Evolutionary conservation across 2,113 vertebrate genomes (phyloP).

Genomic region (Cebidichthys violaceus): DNA sequence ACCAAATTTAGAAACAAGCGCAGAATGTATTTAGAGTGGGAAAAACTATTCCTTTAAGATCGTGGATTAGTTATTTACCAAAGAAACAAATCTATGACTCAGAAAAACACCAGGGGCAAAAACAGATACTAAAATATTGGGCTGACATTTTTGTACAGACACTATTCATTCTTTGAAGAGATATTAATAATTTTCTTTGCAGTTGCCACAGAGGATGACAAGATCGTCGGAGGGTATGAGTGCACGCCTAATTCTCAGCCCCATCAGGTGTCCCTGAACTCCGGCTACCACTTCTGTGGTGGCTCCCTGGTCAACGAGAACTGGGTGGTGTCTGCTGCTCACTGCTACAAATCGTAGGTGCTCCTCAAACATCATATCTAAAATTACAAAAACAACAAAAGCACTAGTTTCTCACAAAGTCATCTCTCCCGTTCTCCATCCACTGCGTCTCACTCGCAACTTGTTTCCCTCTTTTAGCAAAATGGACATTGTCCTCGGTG

Average conservation of each 20-base stretch:
- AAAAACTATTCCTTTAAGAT: background rate
- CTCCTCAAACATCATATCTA: background rate
- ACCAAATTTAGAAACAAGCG: background rate
- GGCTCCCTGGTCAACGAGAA: conserved; percentile 73
- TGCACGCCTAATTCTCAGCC: conserved; percentile 73
- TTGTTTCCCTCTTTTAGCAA: conserved; percentile 40
- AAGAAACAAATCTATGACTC: background rate
- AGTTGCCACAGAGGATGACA: conserved; percentile 74
- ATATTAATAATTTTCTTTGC: background rate
- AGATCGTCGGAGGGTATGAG: conserved; percentile 80
- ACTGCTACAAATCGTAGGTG: conserved; percentile 77
- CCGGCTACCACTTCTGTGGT: conserved; percentile 79
- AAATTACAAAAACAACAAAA: background rate
- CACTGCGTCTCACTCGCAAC: background rate
- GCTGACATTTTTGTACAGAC: background rate
- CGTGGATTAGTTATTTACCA: background rate
- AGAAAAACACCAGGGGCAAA: background rate
- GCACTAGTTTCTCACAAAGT: background rate
- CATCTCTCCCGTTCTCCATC: background rate
- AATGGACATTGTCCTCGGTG: conserved; percentile 71
- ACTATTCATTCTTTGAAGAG: background rate
- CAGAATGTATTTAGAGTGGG: background rate
- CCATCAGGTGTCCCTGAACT: conserved; percentile 78
- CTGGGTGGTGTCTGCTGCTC: conserved; percentile 79
- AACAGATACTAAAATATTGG: background rate